A percentile compares a stretch with the other conserved stretches of the same genome.
phyloP scores from a whole-genome alignment of 2,113 vertebrate species.

The Muntiacus muntjak region DNA sequence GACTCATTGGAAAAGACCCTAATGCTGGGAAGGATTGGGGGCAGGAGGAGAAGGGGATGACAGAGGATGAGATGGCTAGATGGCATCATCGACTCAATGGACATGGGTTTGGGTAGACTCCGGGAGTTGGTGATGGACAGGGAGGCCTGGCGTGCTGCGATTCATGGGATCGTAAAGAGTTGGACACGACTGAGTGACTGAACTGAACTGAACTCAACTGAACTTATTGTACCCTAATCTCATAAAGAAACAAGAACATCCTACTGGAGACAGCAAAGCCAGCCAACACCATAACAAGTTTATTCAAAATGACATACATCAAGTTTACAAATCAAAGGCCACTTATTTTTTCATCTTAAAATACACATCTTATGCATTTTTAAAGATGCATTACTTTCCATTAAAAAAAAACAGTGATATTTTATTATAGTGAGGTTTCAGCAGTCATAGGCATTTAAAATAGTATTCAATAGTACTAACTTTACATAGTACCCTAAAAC shows the following conservation, averaged over 20 bases:
- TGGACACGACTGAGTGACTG: too few relatives aligned
- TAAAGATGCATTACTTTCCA: not conserved
- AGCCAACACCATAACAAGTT: not conserved
- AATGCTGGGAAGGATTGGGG: too few relatives aligned
- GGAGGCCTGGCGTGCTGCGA: too few relatives aligned
- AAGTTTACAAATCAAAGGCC: not conserved
- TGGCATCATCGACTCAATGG: too few relatives aligned
- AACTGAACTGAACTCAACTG: not conserved
- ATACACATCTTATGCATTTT: not conserved
- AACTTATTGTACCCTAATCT: not conserved
- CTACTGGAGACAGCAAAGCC: not conserved
- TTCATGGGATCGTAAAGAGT: too few relatives aligned
- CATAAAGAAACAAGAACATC: not conserved
- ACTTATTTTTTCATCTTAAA: conserved; percentile 15
- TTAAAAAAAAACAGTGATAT: not conserved
- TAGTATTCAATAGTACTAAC: not conserved
- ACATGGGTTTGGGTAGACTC: too few relatives aligned
- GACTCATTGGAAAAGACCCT: too few relatives aligned
- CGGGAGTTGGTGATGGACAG: too few relatives aligned
- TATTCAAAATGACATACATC: not conserved
- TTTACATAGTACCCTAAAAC: not conserved
- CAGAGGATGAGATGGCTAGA: too few relatives aligned
- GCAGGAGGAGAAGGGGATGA: too few relatives aligned
- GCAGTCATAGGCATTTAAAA: not conserved
- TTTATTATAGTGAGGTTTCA: not conserved